phyloP scores from a whole-genome alignment of 2,888 invertebrate genomes.

The Acrobasis suavella region DNA sequence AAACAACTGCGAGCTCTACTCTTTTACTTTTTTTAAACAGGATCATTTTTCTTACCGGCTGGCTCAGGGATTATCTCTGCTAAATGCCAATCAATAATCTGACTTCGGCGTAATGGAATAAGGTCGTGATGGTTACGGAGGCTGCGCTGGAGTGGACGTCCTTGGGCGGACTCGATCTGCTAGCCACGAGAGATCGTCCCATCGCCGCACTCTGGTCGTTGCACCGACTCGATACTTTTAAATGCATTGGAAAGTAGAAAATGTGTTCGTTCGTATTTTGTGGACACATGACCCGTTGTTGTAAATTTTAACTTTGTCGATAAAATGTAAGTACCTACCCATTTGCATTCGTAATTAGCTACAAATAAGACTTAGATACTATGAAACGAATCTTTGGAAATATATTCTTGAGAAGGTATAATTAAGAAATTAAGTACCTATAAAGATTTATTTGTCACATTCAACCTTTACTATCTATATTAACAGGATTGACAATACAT shows the following conservation, averaged over 20 bases:
- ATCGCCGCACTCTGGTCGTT: conserved; percentile 75
- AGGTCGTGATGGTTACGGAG: conserved; percentile 46
- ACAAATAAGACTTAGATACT: neutral
- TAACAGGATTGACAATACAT: too few species aligned
- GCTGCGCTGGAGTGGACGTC: conserved; percentile 74
- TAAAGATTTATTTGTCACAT: too few species aligned
- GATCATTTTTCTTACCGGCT: conserved; percentile 80
- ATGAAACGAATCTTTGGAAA: neutral
- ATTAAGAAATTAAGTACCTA: too few species aligned
- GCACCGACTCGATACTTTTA: conserved; percentile 77
- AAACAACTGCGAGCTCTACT: conserved; percentile 73
- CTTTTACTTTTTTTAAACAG: conserved; percentile 78
- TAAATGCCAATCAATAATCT: conserved; percentile 42
- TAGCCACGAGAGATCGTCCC: conserved; percentile 78
- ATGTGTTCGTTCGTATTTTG: conserved; percentile 61
- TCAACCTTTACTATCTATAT: too few species aligned
- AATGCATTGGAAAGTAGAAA: conserved; percentile 81
- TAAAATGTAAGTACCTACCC: neutral
- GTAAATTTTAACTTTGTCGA: neutral
- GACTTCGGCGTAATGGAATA: conserved; percentile 43
- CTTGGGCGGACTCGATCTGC: conserved; percentile 83
- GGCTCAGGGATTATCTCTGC: conserved; percentile 62
- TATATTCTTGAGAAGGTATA: too few species aligned
- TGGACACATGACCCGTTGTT: conserved; percentile 27
- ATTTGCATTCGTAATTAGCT: conserved; percentile 1